phyloP scores from a whole-genome alignment of 2,797 vertebrate genomes.

The Oreonectes daqikongensis region DNA sequence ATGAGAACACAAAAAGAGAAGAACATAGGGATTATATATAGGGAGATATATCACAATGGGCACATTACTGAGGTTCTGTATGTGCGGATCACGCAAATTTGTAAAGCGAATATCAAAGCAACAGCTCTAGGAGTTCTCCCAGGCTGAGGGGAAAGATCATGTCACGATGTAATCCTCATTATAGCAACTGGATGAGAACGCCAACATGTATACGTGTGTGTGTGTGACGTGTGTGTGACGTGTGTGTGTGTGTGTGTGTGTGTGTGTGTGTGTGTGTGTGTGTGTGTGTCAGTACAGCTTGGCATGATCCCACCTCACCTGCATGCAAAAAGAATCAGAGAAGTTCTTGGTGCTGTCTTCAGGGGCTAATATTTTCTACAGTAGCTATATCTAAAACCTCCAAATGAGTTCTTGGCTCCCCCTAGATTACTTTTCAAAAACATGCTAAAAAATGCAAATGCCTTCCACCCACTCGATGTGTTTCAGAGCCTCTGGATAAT shows the following conservation, averaged over 20 bases:
- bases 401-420: constrained; percentile 63
- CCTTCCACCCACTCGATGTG: constrained; percentile 41
- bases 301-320: constrained; percentile 42
- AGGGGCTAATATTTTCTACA: constrained; percentile 70
- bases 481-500: constrained; percentile 40
- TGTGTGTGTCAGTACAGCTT: constrained; percentile 20
- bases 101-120: constrained; percentile 77
- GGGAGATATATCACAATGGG: no score
- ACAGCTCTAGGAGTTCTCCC: constrained; percentile 70
- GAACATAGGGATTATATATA: no score
- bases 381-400: constrained; percentile 63
- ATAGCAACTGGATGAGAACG: constrained; percentile 8
- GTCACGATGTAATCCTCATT: constrained; percentile 66
- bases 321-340: constrained; percentile 56
- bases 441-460: constrained; percentile 76
- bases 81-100: constrained; percentile 67
- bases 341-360: constrained; percentile 56
- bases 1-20: no score
- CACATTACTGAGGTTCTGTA: constrained; percentile 61
- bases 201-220: constrained; percentile 8
- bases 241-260: constrained; percentile 30
- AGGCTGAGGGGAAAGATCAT: constrained; percentile 57
- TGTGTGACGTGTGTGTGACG: no score
- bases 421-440: constrained; percentile 64
- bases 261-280: constrained; percentile 22